phyloP scores from a whole-genome alignment of 2,888 invertebrate species.

The Caenorhabditis sp. region DNA sequence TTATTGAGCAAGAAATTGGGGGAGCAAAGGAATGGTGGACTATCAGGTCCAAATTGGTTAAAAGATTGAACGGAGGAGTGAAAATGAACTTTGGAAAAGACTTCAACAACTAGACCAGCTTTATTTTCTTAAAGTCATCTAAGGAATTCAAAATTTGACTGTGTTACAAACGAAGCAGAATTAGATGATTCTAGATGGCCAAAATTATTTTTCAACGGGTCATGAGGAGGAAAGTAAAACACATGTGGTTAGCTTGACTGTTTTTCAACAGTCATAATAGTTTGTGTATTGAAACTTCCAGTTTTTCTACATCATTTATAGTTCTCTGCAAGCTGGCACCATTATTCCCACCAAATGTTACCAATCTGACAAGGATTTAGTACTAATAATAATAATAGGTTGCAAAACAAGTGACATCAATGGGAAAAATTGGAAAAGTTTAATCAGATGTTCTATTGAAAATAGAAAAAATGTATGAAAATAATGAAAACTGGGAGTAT shows the following conservation, averaged over 20 bases:
- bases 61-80: not conserved
- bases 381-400: conserved; percentile 6
- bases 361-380: not conserved
- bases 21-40: not conserved
- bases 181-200: no score
- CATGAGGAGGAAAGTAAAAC: no score
- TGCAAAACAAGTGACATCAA: conserved; percentile 20
- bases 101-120: no score
- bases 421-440: not conserved
- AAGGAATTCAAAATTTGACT: no score
- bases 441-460: conserved; percentile 1
- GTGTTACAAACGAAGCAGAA: not conserved
- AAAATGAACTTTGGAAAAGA: not conserved
- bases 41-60: not conserved
- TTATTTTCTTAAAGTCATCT: no score
- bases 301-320: no score
- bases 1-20: conserved; percentile 41
- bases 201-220: no score
- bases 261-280: no score
- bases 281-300: no score
- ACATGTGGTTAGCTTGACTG: no score
- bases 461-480: not conserved
- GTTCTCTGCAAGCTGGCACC: not conserved
- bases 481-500: conserved; percentile 7
- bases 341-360: not conserved